Evolutionary conservation across 2,113 vertebrate species (phyloP).

Genomic region (Castor canadensis): DNA sequence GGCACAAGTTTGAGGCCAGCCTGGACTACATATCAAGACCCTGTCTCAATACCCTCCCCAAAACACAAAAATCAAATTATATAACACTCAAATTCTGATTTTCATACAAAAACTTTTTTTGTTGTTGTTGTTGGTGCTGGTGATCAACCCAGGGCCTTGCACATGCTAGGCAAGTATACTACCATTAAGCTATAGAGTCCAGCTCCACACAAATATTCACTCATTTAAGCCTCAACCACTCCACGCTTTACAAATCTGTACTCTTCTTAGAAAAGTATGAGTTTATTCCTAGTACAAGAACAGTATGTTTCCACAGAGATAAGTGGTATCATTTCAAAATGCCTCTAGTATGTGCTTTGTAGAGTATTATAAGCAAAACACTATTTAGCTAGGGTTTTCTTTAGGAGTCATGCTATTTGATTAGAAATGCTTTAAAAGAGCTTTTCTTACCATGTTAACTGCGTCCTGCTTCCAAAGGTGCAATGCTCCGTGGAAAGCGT

Average conservation of each 20-base stretch:
- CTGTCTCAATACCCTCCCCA: background rate
- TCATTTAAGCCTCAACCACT: background rate
- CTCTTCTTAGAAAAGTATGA: background rate
- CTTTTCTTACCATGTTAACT: slow-evolving; percentile 83
- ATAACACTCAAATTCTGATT: background rate
- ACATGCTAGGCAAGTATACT: background rate
- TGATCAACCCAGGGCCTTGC: background rate
- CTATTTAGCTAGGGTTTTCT: background rate
- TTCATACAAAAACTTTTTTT: background rate
- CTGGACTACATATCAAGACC: background rate
- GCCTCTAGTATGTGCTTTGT: background rate
- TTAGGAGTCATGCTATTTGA: background rate
- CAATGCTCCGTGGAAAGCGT: slow-evolving; percentile 95
- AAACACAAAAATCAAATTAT: background rate
- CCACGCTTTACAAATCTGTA: background rate
- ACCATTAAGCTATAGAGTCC: background rate
- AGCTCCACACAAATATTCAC: background rate
- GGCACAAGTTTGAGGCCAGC: too few species aligned
- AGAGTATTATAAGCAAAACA: background rate
- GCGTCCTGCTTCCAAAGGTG: slow-evolving; percentile 93
- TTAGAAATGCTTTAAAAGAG: background rate
- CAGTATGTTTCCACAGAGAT: background rate
- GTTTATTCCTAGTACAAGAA: background rate
- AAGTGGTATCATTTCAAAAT: background rate
- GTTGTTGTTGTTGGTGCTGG: background rate